Base-by-base conservation (phyloP, 2,797 vertebrate genomes). In the Oryzias sinensis region DNA sequence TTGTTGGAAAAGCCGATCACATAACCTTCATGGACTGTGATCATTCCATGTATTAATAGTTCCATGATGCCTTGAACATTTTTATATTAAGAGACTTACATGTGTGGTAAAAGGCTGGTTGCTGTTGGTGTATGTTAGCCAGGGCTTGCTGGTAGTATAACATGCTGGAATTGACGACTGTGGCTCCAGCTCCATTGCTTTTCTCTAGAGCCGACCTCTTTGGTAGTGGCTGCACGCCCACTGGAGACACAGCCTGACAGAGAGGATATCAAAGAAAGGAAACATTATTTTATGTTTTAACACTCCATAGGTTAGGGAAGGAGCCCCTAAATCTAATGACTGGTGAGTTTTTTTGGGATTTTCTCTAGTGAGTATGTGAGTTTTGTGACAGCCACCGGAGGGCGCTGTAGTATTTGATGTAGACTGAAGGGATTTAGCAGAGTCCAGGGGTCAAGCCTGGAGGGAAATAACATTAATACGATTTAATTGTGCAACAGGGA, bases 71-170 rank as follows among this genome's bases (percentile, higher is more conserved):
- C 44, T 50, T 18, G 18, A 50, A 8, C 16, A 20, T 24, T 33
- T 60, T 0, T 18, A 6, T 56, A 56, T 62, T 83, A 82, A 76
- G 49, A 54, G 20, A 66, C 96, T 94, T 91, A 98, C 97, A 95
- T 85, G 94, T 91, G 33, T 95, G 94, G 85, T 98, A 93, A 80
- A 95, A 98, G 53, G 96, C 77, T 56, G 90, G 93, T 87, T 96
- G 97, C 79, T 96, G 97, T 90, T 98, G 93, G 87, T 96, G 97
- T 94, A 98, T 93, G 94, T 95, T 98, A 73, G 96, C 92, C 88
- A 98, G 90, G 87, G 96, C 93, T 90, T 97, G 96, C 90, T 98
- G 97, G 92, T 98, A 98, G 90, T 98, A 95, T 89, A 96, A 97
- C 94, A 98, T 92, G 90, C 85, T 93, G 84, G 95, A 95, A 91